Evolutionary conservation across 2,797 vertebrate species (phyloP), one percentile per base, ranked within the genome.

Genomic region (Tachyglossus aculeatus): DNA sequence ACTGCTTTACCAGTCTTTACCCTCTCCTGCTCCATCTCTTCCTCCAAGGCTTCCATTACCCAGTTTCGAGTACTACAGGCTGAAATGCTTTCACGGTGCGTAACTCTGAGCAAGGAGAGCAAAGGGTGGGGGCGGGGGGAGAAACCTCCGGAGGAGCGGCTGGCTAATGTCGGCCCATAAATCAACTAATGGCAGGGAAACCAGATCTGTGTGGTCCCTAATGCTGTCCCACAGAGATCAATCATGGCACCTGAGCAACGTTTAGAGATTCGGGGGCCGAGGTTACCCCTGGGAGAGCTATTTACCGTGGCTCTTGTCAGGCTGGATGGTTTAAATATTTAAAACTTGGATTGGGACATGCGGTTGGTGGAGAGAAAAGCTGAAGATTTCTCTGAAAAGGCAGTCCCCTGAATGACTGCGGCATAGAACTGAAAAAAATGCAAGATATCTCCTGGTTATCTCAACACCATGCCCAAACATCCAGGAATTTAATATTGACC

Each of bases 121-220:
- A 40, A 27, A 21, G 55, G 6, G 15, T n/a, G 37, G 56, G 56
- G 81, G 59, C n/a, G 9, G 84, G 29, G 8, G 72, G 77, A 69
- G 77, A 69, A 86, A 57, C 70, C 88, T 85, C 84, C 78, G 5
- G 85, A 88, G 86, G 74, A 41, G 57, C 59, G 36, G 31, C 67
- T 71, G 68, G n/a, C 83, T 88, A 90, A 91, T 79, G 81, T 78
- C 86, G 87, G 82, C 80, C 89, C 85, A 89, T 76, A 77, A 71
- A 85, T 83, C 78, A 83, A 47, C 78, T 75, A 77, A 81, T 75
- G 58, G 67, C 54, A 82, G 64, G 53, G 62, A 68, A 83, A 75
- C 67, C 78, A 77, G 77, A 71, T 63, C 82, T 77, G 62, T 79
- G 80, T 83, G 85, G 82, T 75, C 80, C 75, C 73, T 79, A 75